Percentiles rank a stretch among this genome's conserved stretches.
These are phyloP conservation scores for Temnopleurus reevesii DNA, from an alignment of 53 echinoderm and acorn worm genomes.

Conservation along the genomic window DNA sequence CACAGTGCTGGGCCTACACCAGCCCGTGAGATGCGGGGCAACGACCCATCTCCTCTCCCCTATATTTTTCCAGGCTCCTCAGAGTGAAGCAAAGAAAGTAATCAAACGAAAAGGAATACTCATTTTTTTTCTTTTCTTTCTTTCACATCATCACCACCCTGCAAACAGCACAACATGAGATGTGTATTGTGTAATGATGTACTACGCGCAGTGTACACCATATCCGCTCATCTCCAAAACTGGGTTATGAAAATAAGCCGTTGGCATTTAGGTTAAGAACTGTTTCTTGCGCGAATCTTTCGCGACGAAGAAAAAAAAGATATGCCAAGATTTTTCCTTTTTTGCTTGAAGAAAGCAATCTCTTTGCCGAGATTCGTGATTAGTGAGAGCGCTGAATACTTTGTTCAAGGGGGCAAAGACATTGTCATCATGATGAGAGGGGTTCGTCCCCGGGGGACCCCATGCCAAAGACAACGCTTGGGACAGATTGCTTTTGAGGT, in stretches of 20 bases:
- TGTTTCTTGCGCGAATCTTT: background rate
- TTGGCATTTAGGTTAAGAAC: slow-evolving; percentile 36
- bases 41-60: background rate
- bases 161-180: slow-evolving; percentile 31
- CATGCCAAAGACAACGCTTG: background rate
- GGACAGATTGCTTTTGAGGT: background rate
- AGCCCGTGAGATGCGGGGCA: background rate
- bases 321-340: background rate
- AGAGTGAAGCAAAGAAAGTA: slow-evolving; percentile 22
- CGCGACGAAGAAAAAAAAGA: too few relatives aligned
- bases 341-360: slow-evolving; percentile 8
- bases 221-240: background rate
- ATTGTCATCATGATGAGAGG: background rate
- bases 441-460: background rate
- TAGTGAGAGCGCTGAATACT: background rate
- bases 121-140: slow-evolving; percentile 24
- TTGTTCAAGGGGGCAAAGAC: background rate
- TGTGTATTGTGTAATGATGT: slow-evolving; percentile 2
- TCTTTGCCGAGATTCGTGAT: background rate
- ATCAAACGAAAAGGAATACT: slow-evolving; percentile 30
- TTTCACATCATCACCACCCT: too few relatives aligned
- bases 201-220: background rate
- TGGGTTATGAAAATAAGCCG: slow-evolving; percentile 26
- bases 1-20: background rate
- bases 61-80: background rate